These are phyloP conservation scores for Myathropa florea DNA, from an alignment of 2,888 invertebrate genomes.

Conservation along the genomic window DNA sequence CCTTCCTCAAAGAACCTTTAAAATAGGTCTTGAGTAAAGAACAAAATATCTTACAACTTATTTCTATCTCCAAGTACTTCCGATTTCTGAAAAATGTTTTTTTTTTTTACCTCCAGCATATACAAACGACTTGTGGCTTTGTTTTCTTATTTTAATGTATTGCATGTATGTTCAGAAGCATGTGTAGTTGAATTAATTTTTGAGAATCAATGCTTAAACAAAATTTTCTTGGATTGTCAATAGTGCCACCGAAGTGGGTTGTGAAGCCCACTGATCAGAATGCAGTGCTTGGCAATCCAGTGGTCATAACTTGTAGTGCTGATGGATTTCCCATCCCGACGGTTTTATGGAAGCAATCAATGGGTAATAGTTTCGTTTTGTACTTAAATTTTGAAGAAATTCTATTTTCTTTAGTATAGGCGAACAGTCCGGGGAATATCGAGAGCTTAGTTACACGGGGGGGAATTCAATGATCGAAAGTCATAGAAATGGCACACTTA, in stretches of 20 bases:
- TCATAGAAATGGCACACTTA: slow-evolving; percentile 81
- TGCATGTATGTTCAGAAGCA: not conserved
- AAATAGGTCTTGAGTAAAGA: no score
- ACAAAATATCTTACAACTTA: no score
- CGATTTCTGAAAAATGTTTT: no score
- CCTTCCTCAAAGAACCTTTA: no score
- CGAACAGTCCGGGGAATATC: slow-evolving; percentile 82
- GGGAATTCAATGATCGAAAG: slow-evolving; percentile 79
- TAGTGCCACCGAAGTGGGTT: slow-evolving; percentile 90
- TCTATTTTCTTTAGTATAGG: slow-evolving; percentile 71
- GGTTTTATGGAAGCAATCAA: slow-evolving; percentile 82
- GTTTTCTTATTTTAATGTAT: not conserved
- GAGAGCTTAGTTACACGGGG: slow-evolving; percentile 81
- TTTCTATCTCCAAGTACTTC: no score
- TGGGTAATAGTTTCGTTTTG: slow-evolving; percentile 77
- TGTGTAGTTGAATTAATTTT: not conserved
- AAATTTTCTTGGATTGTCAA: not conserved
- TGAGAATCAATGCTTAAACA: not conserved
- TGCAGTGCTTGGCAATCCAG: slow-evolving; percentile 86
- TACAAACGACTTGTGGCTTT: not conserved
- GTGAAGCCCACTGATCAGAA: slow-evolving; percentile 87
- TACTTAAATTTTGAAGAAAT: not conserved
- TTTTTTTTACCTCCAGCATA: no score
- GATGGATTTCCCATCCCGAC: slow-evolving; percentile 88
- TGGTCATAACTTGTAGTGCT: slow-evolving; percentile 87